Evolutionary conservation across 2,888 invertebrate genomes (phyloP).

Genomic region (Mamestra brassicae): DNA sequence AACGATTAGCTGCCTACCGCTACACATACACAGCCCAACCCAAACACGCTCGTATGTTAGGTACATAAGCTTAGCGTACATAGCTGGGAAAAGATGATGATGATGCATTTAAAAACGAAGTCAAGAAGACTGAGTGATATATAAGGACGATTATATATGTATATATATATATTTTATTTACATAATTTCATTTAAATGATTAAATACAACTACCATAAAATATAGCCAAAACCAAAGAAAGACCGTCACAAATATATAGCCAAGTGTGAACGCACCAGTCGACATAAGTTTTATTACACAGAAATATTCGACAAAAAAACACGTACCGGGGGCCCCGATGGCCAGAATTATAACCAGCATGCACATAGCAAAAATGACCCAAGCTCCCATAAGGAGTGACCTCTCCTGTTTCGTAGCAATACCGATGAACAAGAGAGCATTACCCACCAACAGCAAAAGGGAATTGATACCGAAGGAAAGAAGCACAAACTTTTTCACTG

Average conservation of each 20-base stretch:
- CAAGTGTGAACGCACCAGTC: slow-evolving; percentile 39
- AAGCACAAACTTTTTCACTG: slow-evolving; percentile 69
- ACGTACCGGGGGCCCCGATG: slow-evolving; percentile 67
- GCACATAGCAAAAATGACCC: slow-evolving; percentile 66
- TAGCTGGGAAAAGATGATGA: not conserved
- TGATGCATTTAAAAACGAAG: not conserved
- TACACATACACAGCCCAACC: not conserved
- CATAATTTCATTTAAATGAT: slow-evolving; percentile 49
- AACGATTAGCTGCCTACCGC: not conserved
- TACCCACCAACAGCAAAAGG: slow-evolving; percentile 66
- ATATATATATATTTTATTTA: not conserved
- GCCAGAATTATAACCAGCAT: slow-evolving; percentile 54
- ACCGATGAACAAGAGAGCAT: slow-evolving; percentile 69
- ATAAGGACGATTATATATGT: not conserved
- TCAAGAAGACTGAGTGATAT: not conserved
- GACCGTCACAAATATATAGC: slow-evolving; percentile 55
- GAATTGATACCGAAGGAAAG: slow-evolving; percentile 67
- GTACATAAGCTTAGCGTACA: not conserved
- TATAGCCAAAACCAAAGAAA: slow-evolving; percentile 77
- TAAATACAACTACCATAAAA: slow-evolving; percentile 72
- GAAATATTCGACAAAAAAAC: slow-evolving; percentile 68
- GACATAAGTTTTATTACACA: slow-evolving; percentile 73
- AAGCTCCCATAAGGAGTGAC: slow-evolving; percentile 51
- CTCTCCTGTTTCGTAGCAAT: slow-evolving; percentile 6
- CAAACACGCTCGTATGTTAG: not conserved